Evolutionary conservation across 92 coral and sea anemone species (phyloP), one percentile per base, ranked within the genome.

Genomic region (Hydrozoanthus gracilis): DNA sequence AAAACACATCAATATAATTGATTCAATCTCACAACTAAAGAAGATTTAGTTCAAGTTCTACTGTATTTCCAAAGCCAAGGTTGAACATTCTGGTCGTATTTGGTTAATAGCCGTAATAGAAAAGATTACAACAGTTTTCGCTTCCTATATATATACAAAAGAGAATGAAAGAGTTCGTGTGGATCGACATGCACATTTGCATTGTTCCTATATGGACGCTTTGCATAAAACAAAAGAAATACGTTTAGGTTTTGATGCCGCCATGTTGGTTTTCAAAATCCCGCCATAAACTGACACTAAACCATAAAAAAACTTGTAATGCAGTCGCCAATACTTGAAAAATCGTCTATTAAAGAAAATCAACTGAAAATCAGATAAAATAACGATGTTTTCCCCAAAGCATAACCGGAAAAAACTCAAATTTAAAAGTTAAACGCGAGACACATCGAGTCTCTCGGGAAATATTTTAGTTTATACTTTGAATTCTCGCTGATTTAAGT

Each of bases 121-220:
- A 80, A 80, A 80, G 85, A 80, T 79, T 17, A 66, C 11, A 62
- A 45, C 69, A 44, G 67, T 46, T 47, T 64, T 80, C 65, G 49
- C 62, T 80, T 47, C 79, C 69, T 68, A 76, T 52, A 80, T 80
- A 80, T 65, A 80, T 80, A 80, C 73, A 80, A 80, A 80, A 80
- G 85, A 80, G 85, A 80, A 80, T 17, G 85, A 79, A 79, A 80
- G 71, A 64, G 85, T 80, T 67, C 74, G 61, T 80, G 74, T 47
- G 72, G 16, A 80, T 13, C 44, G 71, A 60, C 71, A 60, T 79
- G 83, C 51, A 79, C 45, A 60, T 15, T 64, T 80, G 85, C 56
- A 65, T 64, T 45, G 73, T 80, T 35, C 58, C 46, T 66, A 48
- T 16, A 62, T 64, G 73, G 74, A 62, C 85, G 85, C 85, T 80